Percentiles rank a stretch among this genome's conserved stretches.
Evolutionary conservation across 2,888 invertebrate species (phyloP).

Genomic region (Sarcophaga carnaria): DNA sequence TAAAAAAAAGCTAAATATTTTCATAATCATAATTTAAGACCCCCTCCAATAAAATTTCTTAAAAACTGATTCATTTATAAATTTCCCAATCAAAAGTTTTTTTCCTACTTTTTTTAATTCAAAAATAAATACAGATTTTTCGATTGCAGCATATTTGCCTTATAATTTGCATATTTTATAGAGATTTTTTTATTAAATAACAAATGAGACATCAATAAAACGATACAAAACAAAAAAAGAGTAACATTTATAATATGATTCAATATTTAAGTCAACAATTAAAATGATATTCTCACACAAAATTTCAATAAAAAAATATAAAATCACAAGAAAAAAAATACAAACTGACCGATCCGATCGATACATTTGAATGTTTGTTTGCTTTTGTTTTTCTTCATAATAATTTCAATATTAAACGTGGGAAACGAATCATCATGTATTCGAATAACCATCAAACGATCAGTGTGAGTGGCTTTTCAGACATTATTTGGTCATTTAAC

Average conservation of each 20-base stretch:
- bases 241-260: constrained; percentile 42
- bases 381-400: constrained; percentile 39
- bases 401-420: constrained; percentile 60
- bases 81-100: not conserved
- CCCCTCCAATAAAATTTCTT: too few relatives aligned
- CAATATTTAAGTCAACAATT: constrained; percentile 59
- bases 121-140: not conserved
- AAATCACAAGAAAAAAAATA: constrained; percentile 38
- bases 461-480: not conserved
- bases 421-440: constrained; percentile 33
- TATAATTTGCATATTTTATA: constrained; percentile 63
- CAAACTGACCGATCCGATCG: constrained; percentile 52
- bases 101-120: too few relatives aligned
- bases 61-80: not conserved
- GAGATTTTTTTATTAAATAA: constrained; percentile 43
- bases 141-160: constrained; percentile 15
- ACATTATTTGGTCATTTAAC: constrained; percentile 11
- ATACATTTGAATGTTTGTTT: not conserved
- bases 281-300: constrained; percentile 58
- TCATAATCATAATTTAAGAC: too few relatives aligned
- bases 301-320: not conserved
- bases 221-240: constrained; percentile 12
- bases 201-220: constrained; percentile 39
- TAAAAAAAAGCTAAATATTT: too few relatives aligned
- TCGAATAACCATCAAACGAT: not conserved